These are phyloP conservation scores for Corythoichthys intestinalis DNA, from an alignment of 2,113 vertebrate species.

Conservation along the genomic window DNA sequence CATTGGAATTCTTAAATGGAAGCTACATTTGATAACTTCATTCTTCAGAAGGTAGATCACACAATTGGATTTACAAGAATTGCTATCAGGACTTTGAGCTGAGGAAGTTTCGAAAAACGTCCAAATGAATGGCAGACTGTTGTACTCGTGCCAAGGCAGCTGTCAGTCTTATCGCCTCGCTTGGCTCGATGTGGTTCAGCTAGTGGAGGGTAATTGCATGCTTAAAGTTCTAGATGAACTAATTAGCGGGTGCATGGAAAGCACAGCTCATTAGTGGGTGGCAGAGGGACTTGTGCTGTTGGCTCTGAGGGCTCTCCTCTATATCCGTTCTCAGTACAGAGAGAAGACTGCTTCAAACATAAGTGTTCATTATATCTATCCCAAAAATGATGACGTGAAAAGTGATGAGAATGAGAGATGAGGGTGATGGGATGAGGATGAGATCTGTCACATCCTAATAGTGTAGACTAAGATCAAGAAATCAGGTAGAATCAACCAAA, in stretches of 20 bases:
- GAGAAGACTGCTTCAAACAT: conserved; percentile 27
- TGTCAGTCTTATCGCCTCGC: conserved; percentile 75
- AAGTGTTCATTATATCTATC: conserved; percentile 47
- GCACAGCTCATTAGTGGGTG: conserved; percentile 74
- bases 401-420: background rate
- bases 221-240: conserved; percentile 80
- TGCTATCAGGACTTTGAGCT: background rate
- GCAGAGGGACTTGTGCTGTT: conserved; percentile 58
- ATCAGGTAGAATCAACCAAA: too few relatives aligned
- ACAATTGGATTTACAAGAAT: background rate
- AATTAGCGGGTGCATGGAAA: conserved; percentile 71
- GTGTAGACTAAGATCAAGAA: too few relatives aligned
- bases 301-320: conserved; percentile 63
- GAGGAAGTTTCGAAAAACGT: background rate
- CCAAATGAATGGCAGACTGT: conserved; percentile 13
- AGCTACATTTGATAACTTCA: background rate
- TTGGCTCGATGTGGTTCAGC: conserved; percentile 60
- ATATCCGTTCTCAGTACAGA: conserved; percentile 41
- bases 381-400: conserved; percentile 19
- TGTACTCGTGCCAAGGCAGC: conserved; percentile 59
- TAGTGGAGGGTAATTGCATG: conserved; percentile 75
- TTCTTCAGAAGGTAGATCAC: background rate
- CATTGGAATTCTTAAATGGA: too few relatives aligned
- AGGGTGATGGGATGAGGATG: too few relatives aligned
- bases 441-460: too few relatives aligned